Base-by-base conservation (phyloP, 2,113 vertebrate species). In the Patagioenas fasciata region DNA sequence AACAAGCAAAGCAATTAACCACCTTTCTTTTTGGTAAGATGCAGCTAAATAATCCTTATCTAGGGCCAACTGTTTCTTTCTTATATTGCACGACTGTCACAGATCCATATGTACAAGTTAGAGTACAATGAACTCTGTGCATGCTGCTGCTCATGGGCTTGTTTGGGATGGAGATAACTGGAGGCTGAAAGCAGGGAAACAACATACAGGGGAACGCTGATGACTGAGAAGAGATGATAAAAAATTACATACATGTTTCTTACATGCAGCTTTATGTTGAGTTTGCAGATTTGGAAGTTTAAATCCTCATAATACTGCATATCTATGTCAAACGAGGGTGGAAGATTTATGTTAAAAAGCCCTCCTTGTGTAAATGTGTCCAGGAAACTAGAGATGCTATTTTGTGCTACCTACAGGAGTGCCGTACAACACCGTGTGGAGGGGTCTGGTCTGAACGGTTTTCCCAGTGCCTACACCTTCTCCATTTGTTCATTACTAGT, bases 201-300 rank as follows among this genome's bases (percentile, higher is more conserved):
- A 92, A 92, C 80, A 83, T 72, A 16, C 50, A 88, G 58, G 56
- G 79, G 60, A 73, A 96, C 88, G 85, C 85, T 91, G 91, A 83
- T 90, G 93, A 90, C 34, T 47, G 92, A 95, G 62, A 70, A 48
- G 72, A 88, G 82, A 28, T 69, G 24, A 83, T 86, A 74, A 77
- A 85, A 75, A 53, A 15, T 73, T 67, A 58, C 28, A 36, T 79
- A 74, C 32, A 10, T 54, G 31, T 78, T 80, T 87, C 78, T 70
- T 85, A 40, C 58, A 13, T 38, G 54, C 32, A 80, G 38, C 28
- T 57, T 91, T 90, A 12, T 67, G 70, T 79, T 32, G 87, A 92
- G 62, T 61, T 91, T 75, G 80, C 88, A 88, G 64, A 75, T 93
- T 85, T 71, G 80, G 75, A 90, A 78, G 56, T 54, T 56, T 48